These are phyloP conservation scores for Campoletis sonorensis DNA, from an alignment of 1,140 invertebrate genomes.

Conservation along the genomic window DNA sequence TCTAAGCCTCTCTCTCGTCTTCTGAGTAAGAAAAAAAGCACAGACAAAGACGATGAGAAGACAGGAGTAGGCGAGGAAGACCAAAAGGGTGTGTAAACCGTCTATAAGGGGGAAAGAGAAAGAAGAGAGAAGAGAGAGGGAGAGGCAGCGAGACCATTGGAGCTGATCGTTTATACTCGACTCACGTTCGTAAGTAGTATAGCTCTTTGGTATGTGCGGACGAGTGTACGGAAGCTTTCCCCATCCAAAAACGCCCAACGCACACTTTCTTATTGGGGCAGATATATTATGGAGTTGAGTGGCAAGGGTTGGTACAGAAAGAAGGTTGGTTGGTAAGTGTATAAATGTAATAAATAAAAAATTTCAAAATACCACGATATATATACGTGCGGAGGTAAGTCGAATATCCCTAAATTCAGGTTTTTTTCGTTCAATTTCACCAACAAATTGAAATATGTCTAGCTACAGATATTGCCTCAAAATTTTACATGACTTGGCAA, in stretches of 20 bases:
- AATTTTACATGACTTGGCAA: no score
- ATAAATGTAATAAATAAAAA: not conserved
- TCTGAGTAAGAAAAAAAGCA: not conserved
- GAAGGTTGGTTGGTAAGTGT: not conserved
- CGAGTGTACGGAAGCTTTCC: constrained; percentile 10
- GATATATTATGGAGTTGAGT: constrained; percentile 7
- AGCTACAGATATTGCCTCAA: no score
- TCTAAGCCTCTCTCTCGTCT: not conserved
- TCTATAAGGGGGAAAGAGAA: not conserved
- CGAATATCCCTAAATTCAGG: no score
- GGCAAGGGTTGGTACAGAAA: not conserved
- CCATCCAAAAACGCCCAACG: not conserved
- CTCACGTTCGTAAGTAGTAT: constrained; percentile 46
- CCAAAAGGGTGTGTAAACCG: not conserved
- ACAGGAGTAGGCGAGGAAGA: not conserved
- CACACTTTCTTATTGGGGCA: not conserved
- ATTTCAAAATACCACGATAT: no score
- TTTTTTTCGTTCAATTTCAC: no score
- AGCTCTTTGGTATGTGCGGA: constrained; percentile 43
- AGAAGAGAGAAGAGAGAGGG: no score
- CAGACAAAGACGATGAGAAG: constrained; percentile 4
- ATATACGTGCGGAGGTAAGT: not conserved
- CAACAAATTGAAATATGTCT: no score
- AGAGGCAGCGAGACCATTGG: not conserved
- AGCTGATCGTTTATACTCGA: constrained; percentile 45